These are phyloP conservation scores for Cryptus viduatorius DNA, from an alignment of 2,888 invertebrate genomes.

Conservation along the genomic window DNA sequence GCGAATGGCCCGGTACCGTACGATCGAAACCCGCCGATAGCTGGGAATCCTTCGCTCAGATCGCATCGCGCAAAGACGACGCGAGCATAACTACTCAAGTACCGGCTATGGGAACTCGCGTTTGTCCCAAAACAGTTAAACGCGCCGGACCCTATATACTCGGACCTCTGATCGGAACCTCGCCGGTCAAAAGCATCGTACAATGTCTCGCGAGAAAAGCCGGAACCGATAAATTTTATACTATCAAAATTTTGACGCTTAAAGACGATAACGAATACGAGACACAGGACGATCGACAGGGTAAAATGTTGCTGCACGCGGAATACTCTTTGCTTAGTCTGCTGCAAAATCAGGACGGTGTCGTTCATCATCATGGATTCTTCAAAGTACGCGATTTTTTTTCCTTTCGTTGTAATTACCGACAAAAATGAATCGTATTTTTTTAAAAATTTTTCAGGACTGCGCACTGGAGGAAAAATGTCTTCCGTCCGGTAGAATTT, in stretches of 20 bases:
- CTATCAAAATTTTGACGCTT: constrained; percentile 87
- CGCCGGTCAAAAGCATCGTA: constrained; percentile 91
- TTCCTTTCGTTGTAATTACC: background rate
- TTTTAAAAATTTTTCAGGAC: constrained; percentile 86
- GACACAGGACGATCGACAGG: constrained; percentile 91
- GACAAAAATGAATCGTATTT: constrained; percentile 28
- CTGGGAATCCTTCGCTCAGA: constrained; percentile 63
- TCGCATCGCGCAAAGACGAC: constrained; percentile 59
- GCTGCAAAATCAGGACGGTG: constrained; percentile 89
- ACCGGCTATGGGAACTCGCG: constrained; percentile 86
- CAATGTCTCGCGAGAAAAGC: constrained; percentile 91
- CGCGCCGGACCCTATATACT: constrained; percentile 90
- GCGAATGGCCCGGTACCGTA: constrained; percentile 37
- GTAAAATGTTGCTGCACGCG: constrained; percentile 92
- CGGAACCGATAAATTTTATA: constrained; percentile 89
- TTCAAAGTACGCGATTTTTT: constrained; percentile 87
- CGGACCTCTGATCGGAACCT: constrained; percentile 90
- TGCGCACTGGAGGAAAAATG: constrained; percentile 89
- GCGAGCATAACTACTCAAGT: constrained; percentile 83
- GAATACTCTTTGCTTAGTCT: constrained; percentile 91
- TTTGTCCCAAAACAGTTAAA: constrained; percentile 86
- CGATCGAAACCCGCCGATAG: constrained; percentile 25
- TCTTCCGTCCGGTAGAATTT: constrained; percentile 85
- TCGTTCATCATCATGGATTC: constrained; percentile 91
- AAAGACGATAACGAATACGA: constrained; percentile 87